Evolutionary conservation across 1,140 invertebrate species (phyloP), one percentile per base, ranked within the genome.

Genomic region (Goniozus legneri): DNA sequence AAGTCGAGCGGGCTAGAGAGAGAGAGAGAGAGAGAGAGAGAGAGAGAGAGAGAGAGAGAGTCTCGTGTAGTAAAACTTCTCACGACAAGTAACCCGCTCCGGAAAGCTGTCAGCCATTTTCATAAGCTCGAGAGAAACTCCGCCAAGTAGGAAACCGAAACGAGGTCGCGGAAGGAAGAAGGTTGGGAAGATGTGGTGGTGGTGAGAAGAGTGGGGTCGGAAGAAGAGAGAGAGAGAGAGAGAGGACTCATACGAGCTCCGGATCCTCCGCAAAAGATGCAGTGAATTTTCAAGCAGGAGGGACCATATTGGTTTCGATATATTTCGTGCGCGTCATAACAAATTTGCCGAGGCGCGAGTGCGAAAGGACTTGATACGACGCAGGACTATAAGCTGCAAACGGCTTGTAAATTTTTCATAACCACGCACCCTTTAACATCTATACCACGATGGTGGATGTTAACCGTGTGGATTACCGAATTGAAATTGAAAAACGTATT

Each of bases 51-150:
- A n/a, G n/a, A n/a, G n/a, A n/a, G n/a, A n/a, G n/a, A n/a, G n/a
- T n/a, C n/a, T n/a, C n/a, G n/a, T n/a, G 46, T 48, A 45, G 38
- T 47, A 40, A 44, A 56, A 56, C 47, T 54, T 55, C 41, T 24
- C 19, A 31, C 30, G 30, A 34, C 47, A 31, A 52, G 44, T 48
- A 54, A 52, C 36, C 37, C 27, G 41, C 50, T 44, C 53, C 41
- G 52, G 50, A 49, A 53, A 49, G 46, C 53, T 55, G 50, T 49
- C 53, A 49, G 50, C 53, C 53, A 55, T 55, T 55, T 53, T 55
- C 53, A 55, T 55, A 53, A 55, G 50, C 46, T 53, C 36, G 46
- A 44, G 50, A 53, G 50, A 53, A 53, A 45, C 45, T 55, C 43
- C 31, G 32, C 40, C 53, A 49, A 55, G 41, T 48, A 38, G 22